Conservation (phyloP, 2,888 invertebrate species). For the Volucella bombylans region DNA sequence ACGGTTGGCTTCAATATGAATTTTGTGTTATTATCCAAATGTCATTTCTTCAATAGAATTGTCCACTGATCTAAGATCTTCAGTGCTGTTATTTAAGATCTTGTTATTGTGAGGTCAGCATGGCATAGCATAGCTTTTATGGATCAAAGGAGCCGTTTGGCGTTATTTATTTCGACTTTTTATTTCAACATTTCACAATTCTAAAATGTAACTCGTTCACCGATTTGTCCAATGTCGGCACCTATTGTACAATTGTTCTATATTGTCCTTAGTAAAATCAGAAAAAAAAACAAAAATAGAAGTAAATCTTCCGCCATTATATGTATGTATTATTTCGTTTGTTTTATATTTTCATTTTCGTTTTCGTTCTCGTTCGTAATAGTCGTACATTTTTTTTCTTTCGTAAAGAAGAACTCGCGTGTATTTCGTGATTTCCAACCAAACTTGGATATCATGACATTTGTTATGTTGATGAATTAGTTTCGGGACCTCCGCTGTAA, state of each 20-base stretch:
- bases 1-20: too few species aligned
- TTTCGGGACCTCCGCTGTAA: conserved; percentile 43
- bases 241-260: conserved; percentile 55
- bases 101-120: too few species aligned
- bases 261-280: conserved; percentile 9
- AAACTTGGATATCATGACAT: conserved; percentile 73
- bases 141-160: too few species aligned
- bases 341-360: conserved; percentile 61
- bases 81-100: too few species aligned
- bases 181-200: too few species aligned
- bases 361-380: conserved; percentile 53
- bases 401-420: conserved; percentile 59
- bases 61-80: too few species aligned
- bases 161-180: too few species aligned
- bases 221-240: conserved; percentile 35
- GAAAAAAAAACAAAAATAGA: conserved; percentile 26
- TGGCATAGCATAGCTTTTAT: too few species aligned
- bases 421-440: conserved; percentile 69
- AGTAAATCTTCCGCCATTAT: conserved; percentile 11
- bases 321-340: conserved; percentile 72
- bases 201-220: too few species aligned
- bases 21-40: too few species aligned
- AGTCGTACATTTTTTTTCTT: conserved; percentile 28
- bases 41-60: too few species aligned
- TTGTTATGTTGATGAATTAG: conserved; percentile 73